Evolutionary conservation across 2,113 vertebrate species (phyloP), one percentile per base, ranked within the genome.

Genomic region (Brienomyrus longianalis): DNA sequence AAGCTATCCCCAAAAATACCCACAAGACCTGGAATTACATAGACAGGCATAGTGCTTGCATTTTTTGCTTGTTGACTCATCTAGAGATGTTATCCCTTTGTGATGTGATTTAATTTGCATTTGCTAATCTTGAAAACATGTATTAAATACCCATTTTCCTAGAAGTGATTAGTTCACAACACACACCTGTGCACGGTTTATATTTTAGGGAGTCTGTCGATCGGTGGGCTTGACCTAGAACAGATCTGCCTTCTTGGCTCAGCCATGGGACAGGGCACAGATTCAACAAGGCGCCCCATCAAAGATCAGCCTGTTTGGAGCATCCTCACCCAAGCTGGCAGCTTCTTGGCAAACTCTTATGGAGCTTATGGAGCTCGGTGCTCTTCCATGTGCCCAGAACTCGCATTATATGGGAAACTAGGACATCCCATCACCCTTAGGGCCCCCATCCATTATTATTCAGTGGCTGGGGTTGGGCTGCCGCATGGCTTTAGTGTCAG

Each of bases 391-490:
- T 17, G 21, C 70, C 66, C 21, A 8, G 51, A 51, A 8, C 8
- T 77, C 74, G 23, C 52, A 70, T 62, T 88, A 27, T 11, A 51
- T 11, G n/a, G 15, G 52, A 90, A 88, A 90, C 56, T 51, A 43
- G 89, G 86, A 39, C 85, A 91, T 45, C 84, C 31, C 45, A 15
- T 27, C 15, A 50, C 87, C 88, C 54, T 19, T 43, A 45, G 83
- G 80, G 86, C 48, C 51, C 88, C 51, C 66, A 8, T 51, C 31
- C 43, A 86, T 88, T 87, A 89, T 90, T 90, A 88, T 89, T 48
- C 52, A 80, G 62, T 48, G 39, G 21, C 54, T 88, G 13, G 93
- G 93, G 94, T 94, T 93, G 92, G 92, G 91, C 92, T 92, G 91
- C 89, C 90, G 89, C 7, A 92, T 92, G 91, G 84, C 35, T 3